Evolutionary conservation across 2,797 vertebrate species (phyloP), one percentile per base, ranked within the genome.

Genomic region (Lithobates pipiens): DNA sequence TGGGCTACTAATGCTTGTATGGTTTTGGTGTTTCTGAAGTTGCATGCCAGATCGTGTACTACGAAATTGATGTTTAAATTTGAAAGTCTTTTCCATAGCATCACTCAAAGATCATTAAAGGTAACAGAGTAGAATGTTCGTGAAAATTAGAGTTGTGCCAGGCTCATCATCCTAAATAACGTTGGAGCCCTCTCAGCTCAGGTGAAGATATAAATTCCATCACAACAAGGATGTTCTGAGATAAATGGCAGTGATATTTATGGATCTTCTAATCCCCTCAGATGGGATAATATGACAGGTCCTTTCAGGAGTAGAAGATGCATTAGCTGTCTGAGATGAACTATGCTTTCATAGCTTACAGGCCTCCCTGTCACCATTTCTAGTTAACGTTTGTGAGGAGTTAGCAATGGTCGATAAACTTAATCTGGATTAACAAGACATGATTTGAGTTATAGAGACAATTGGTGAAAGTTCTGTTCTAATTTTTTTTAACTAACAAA

Each of bases 241-340:
- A 39, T 70, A 70, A 75, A 70, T 61, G 57, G 27, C 71, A 23
- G 77, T 76, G 84, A 81, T 85, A 80, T 80, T 81, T 74, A 73
- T 77, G 85, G 75, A 72, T 36, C 74, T 21, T 73, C 34, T 86
- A 77, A 86, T 86, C 73, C 85, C 29, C 50, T 74, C 57, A 72
- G 23, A 73, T 77, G 67, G 36, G 85, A 86, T 86, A 86, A 82
- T 68, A 27, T 82, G 73, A 77, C 74, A 83, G 75, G 46, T 77
- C 39, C 18, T 68, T 77, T 78, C 57, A 67, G 15, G 25, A 67
- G 44, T 44, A 25, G 32, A 75, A 50, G 16, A 68, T 29, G 44
- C 29, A 80, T 81, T 76, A 80, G 77, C 71, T 18, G 69, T 29
- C 21, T 32, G 1, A 50, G 61, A 80, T 16, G 16, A 23, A 76